phyloP scores from a whole-genome alignment of 2,888 invertebrate genomes.

The Drosophila neonasuta region DNA sequence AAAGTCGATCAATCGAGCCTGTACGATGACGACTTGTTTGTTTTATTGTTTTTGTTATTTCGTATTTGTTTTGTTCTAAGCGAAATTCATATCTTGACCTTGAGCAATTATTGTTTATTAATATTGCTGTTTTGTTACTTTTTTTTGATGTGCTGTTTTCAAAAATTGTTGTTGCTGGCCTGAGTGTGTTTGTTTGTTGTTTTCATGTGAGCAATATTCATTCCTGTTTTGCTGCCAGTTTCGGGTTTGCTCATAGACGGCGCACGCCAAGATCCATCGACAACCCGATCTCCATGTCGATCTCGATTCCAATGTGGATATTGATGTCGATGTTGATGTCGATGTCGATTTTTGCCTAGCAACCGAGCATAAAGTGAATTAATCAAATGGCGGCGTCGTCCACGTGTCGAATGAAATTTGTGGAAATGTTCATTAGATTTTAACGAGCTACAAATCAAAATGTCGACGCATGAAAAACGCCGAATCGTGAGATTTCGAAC shows the following conservation, averaged over 20 bases:
- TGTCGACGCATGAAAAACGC: conserved; percentile 29
- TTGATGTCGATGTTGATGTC: conserved; percentile 9
- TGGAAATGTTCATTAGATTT: conserved; percentile 39
- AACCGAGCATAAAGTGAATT: conserved; percentile 38
- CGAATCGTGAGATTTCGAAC: conserved; percentile 50
- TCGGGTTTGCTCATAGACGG: conserved; percentile 35
- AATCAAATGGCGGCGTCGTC: conserved; percentile 50
- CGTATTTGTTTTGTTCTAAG: conserved; percentile 63
- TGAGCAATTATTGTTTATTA: conserved; percentile 73
- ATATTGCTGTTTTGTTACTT: conserved; percentile 48
- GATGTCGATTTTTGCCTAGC: conserved; percentile 35
- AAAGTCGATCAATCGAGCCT: background rate
- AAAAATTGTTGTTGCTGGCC: conserved; percentile 7
- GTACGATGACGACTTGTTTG: conserved; percentile 17
- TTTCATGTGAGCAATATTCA: conserved; percentile 20
- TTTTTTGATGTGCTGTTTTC: conserved; percentile 22
- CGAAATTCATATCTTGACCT: conserved; percentile 64
- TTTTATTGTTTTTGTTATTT: conserved; percentile 42
- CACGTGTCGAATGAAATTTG: conserved; percentile 52
- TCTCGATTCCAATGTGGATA: conserved; percentile 7
- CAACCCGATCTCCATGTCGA: conserved; percentile 15
- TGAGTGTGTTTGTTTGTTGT: conserved; percentile 14
- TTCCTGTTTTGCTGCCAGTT: conserved; percentile 34
- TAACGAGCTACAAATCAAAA: conserved; percentile 49
- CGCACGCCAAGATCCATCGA: conserved; percentile 44